Conservation (phyloP, 2,888 invertebrate species). For the Myopa tessellatipennis region DNA sequence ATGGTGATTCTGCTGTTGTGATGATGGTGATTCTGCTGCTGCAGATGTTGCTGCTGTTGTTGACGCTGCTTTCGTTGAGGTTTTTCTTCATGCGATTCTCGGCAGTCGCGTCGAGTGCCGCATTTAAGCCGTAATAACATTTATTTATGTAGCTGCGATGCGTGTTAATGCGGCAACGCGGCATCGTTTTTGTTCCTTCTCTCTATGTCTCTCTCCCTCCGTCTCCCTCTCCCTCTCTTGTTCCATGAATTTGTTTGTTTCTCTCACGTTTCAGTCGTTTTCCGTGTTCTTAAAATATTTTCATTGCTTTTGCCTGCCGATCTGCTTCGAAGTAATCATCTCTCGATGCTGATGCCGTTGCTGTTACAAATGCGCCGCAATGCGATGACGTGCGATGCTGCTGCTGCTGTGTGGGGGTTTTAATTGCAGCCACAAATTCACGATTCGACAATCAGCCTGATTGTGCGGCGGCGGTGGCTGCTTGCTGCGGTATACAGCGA, state of each 20-base stretch:
- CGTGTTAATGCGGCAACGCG: constrained; percentile 14
- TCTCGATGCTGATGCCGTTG: constrained; percentile 1
- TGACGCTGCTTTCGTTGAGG: neutral
- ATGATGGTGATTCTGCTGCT: no score
- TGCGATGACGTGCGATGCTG: constrained; percentile 41
- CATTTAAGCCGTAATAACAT: constrained; percentile 41
- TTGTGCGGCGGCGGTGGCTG: constrained; percentile 47
- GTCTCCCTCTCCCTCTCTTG: neutral
- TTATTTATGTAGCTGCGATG: constrained; percentile 36
- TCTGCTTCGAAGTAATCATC: constrained; percentile 8
- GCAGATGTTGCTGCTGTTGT: no score
- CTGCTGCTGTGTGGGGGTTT: constrained; percentile 45
- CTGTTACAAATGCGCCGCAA: constrained; percentile 13
- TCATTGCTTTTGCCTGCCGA: constrained; percentile 17
- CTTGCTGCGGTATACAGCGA: constrained; percentile 9
- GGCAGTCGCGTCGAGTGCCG: constrained; percentile 32
- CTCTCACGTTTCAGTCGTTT: neutral
- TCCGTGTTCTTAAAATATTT: neutral
- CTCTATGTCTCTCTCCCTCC: neutral
- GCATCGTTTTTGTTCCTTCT: neutral
- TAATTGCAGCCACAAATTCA: constrained; percentile 54
- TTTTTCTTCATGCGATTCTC: neutral
- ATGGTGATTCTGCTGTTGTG: no score
- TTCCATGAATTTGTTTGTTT: no score
- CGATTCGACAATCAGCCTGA: constrained; percentile 44